Evolutionary conservation across 2,797 vertebrate genomes (phyloP).

Genomic region (Anguilla obscura): DNA sequence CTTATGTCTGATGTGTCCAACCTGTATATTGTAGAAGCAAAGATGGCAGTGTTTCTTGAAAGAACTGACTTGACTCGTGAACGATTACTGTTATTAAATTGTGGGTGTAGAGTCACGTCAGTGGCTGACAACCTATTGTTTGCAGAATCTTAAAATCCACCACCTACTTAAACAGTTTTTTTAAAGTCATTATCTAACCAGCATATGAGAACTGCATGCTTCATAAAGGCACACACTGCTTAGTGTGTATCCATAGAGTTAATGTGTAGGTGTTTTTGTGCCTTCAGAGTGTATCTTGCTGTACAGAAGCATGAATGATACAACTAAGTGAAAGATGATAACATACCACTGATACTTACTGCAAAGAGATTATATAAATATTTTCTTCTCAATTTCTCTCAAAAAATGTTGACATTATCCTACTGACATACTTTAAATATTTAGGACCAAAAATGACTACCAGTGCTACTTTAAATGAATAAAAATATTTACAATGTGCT

Average conservation of each 20-base stretch:
- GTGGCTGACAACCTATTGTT: slow-evolving; percentile 8
- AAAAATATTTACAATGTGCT: neutral
- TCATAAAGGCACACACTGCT: neutral
- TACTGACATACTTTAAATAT: neutral
- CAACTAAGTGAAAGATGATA: neutral
- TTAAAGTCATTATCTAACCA: neutral
- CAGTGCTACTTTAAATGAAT: neutral
- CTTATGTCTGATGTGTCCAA: neutral
- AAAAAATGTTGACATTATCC: neutral
- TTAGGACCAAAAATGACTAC: neutral
- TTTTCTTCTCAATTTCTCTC: neutral
- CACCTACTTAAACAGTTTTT: slow-evolving; percentile 4
- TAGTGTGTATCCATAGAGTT: neutral
- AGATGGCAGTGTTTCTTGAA: neutral
- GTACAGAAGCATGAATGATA: neutral
- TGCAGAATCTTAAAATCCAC: neutral
- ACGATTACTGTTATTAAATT: slow-evolving; percentile 8
- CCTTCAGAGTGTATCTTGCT: neutral
- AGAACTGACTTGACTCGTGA: neutral
- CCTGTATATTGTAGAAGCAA: neutral
- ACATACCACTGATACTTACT: neutral
- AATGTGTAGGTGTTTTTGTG: neutral
- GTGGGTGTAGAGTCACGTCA: slow-evolving; percentile 1
- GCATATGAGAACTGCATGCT: neutral
- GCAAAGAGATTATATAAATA: neutral